Percentiles rank a stretch among this genome's conserved stretches.
These are phyloP conservation scores for Malurus melanocephalus DNA, from an alignment of 2,113 vertebrate species.

Conservation along the genomic window DNA sequence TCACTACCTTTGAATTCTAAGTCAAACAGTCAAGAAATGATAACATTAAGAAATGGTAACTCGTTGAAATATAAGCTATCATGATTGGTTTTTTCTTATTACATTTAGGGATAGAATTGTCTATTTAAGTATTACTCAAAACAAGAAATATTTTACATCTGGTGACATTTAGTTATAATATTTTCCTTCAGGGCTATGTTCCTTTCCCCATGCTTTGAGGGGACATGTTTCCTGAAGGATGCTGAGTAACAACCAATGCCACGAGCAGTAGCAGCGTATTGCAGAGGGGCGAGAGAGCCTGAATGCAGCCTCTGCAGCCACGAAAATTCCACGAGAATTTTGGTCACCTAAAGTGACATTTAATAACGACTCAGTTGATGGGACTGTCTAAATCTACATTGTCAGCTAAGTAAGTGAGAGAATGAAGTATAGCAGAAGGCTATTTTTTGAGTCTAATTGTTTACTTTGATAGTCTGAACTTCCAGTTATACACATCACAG, in stretches of 20 bases:
- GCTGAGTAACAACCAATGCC: background rate
- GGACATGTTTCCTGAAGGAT: background rate
- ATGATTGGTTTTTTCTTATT: background rate
- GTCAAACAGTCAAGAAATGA: background rate
- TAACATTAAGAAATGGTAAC: background rate
- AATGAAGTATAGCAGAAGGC: background rate
- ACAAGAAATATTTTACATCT: background rate
- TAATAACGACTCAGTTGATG: background rate
- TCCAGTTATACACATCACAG: background rate
- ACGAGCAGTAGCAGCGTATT: background rate
- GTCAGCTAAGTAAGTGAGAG: background rate
- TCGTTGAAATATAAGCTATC: background rate
- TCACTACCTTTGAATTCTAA: background rate
- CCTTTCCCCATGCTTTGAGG: background rate
- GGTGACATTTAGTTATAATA: background rate
- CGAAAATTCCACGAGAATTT: background rate
- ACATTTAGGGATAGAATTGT: background rate
- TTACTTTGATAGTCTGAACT: background rate
- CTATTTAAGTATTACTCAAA: background rate
- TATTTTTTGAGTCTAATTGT: background rate
- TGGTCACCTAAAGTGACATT: background rate
- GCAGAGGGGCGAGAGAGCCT: background rate
- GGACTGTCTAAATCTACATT: background rate
- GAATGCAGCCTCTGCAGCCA: background rate
- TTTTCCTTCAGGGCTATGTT: background rate